Evolutionary conservation across 2,797 vertebrate species (phyloP), one percentile per base, ranked within the genome.

Genomic region (Buceros bicornis): DNA sequence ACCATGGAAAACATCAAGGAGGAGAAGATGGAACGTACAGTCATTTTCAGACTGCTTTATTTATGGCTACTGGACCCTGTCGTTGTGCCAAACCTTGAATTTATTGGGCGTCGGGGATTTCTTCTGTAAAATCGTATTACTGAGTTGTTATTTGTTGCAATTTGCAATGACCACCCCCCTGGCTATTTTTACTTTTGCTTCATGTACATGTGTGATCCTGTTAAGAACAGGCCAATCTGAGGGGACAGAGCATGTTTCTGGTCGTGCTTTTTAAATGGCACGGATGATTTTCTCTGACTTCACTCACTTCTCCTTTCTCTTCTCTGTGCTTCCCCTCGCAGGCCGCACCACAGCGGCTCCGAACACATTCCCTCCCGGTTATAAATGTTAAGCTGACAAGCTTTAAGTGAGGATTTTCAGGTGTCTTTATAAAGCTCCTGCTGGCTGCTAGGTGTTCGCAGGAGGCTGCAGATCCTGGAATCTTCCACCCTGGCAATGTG

Each of bases 401-500:
- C 81, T 94, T 87, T 90, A 89, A 93, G 64, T 42, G 57, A 92
- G 90, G 92, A 95, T 97, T 96, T 97, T 96, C 95, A 96, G 93
- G 96, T 95, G 87, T 93, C 92, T 96, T 92, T 92, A 60, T 48
- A 93, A 94, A 95, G 90, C 92, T 82, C 7, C 0, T 87, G 65
- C 81, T 92, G 95, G 81, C 93, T 96, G 60, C 37, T 89, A 92
- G 95, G 89, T 96, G 67, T 47, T 96, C 95, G 86, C 92, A 92
- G 81, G 83, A 95, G 90, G 74, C 71, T 90, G 83, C 79, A 85
- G 92, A 73, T 85, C 95, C 95, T 95, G 95, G 89, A 97, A 93
- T 95, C 90, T 94, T 96, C 92, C 87, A 96, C 31, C 33, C 67
- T 96, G 95, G 96, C 92, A 64, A 43, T n/a, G 24, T 77, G 92